Base-by-base conservation (phyloP, 2,888 invertebrate species). In the Stenodera caucasica region DNA sequence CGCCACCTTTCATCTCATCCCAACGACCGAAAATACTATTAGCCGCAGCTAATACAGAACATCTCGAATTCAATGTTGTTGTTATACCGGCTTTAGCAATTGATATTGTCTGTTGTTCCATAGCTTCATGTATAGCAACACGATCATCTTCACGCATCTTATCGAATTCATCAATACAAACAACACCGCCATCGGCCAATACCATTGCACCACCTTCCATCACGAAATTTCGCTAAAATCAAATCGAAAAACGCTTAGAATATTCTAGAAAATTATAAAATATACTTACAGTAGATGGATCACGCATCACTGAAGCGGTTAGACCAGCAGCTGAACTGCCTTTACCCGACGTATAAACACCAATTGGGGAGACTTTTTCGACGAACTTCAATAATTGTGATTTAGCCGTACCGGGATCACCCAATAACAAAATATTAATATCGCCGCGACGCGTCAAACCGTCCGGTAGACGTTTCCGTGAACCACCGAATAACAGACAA, bases 131-230 rank as follows among this genome's bases (percentile, higher is more conserved):
- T 69, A 99, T 99, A 37, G 99, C 98, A 0, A 98, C 99, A 74
- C 99, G 87, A 83, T 99, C 99, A 64, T 98, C 92, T 81, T 99
- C 99, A 0, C 96, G 96, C 98, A 99, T 99, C 84, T 97, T 95
- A 83, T 99, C 99, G 81, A 99, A 99, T 82, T 99, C 99, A 81
- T 99, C 96, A 70, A 89, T 89, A 79, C 98, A 99, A 51, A 99
- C 98, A 52, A 98, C 93, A 26, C 98, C 98, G 61, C 98, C 87
- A 82, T 99, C 99, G 0, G 98, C 99, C 35, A 99, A 81, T n/a
- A 99, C 99, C 99, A 99, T 99, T 58, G 99, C 99, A 66, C 99
- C 99, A 0, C 98, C 99, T 81, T 98, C 98, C 60, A 98, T n/a
- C n/a, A n/a, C n/a, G n/a, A n/a, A n/a, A n/a, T n/a, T n/a, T n/a